Base-by-base conservation (phyloP, 1,140 invertebrate genomes). In the Aphelenchoides besseyi region DNA sequence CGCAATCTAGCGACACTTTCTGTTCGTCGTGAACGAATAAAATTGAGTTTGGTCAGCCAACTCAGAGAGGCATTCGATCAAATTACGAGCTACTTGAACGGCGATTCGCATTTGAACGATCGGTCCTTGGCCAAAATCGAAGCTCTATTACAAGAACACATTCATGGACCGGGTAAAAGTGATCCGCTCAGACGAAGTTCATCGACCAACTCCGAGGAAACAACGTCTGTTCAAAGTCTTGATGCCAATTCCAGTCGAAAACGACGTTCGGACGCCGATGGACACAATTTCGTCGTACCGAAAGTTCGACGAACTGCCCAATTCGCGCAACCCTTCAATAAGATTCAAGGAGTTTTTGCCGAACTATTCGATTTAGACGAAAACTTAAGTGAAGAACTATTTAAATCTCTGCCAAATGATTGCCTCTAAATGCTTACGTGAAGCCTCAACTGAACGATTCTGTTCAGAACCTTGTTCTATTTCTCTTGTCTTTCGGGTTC, bases 1-100 rank as follows among this genome's bases (percentile, higher is more conserved):
- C 63, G 63, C 30, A 66, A 66, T 66, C 63, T 66, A 1, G 30
- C 32, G 16, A 66, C 63, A 37, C 29, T 66, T 16, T 16, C 36
- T 12, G 16, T 66, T 26, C 30, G 63, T 23, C n/a, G 63, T 23
- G 63, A 66, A 32, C 30, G 30, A 30, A 18, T 66, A 33, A 66
- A 66, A 32, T 30, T 66, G 16, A 16, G n/a, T 16, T 12, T n/a
- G 30, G 32, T 66, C 0, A 28, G 9, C 26, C 9, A 16, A 1
- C 32, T 66, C 9, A 37, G 3, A 66, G 63, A 66, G 36, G 63
- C 63, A 1, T 36, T 66, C 30, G 63, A 66, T 23, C 5, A 59
- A 33, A 59, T 33, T 8, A 59, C 55, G 5, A 18, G 5, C 5
- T 18, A 59, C 55, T 16, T 59, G 55, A 23, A 59, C 5, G 26